These are phyloP conservation scores for Palythoa grandis DNA, from an alignment of 92 coral and sea anemone genomes.

Conservation along the genomic window DNA sequence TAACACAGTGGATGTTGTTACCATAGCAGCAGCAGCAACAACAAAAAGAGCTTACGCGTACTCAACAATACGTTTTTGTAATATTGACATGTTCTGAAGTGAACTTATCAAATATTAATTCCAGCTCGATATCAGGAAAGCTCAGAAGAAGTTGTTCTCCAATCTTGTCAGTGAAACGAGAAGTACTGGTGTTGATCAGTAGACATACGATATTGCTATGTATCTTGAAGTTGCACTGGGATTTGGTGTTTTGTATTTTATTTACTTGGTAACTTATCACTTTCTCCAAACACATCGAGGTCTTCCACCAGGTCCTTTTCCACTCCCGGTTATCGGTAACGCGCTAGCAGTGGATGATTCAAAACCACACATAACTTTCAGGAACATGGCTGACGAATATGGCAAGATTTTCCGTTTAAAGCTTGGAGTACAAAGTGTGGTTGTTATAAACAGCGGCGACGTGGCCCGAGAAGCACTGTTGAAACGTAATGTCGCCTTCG, in stretches of 20 bases:
- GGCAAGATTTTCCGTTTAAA: constrained; percentile 74
- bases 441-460: constrained; percentile 72
- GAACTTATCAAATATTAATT: too few relatives aligned
- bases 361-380: constrained; percentile 67
- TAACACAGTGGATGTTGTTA: too few relatives aligned
- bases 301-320: constrained; percentile 91
- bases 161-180: too few relatives aligned
- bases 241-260: not conserved
- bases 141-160: too few relatives aligned
- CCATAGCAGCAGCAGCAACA: too few relatives aligned
- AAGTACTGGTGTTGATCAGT: too few relatives aligned
- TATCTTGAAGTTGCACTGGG: not conserved
- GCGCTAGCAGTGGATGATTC: constrained; percentile 59
- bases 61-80: too few relatives aligned
- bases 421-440: constrained; percentile 70
- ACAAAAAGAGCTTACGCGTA: too few relatives aligned
- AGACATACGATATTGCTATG: not conserved
- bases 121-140: too few relatives aligned
- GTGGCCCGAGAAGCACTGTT: constrained; percentile 83
- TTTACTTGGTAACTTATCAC: constrained; percentile 30
- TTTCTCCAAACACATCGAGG: constrained; percentile 38
- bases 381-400: constrained; percentile 58
- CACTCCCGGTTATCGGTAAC: constrained; percentile 85
- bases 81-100: too few relatives aligned
- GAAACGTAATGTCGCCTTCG: constrained; percentile 66